Evolutionary conservation across 2,113 vertebrate species (phyloP).

Genomic region (Numida meleagris): DNA sequence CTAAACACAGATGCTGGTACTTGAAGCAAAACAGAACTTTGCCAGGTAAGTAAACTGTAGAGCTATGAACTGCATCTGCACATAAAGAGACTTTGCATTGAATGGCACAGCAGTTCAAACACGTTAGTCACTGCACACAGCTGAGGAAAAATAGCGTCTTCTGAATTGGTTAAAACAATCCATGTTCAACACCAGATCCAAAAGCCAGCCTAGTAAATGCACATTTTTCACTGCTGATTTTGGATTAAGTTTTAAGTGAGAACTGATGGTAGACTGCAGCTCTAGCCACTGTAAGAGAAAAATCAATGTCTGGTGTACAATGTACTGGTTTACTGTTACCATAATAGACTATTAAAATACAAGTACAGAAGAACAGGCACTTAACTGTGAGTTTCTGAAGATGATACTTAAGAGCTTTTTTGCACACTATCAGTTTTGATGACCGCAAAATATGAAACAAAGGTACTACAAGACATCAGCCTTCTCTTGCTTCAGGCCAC

Average conservation of each 20-base stretch:
- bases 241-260: conserved; percentile 21
- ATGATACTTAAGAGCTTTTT: background rate
- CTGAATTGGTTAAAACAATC: background rate
- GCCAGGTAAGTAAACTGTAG: background rate
- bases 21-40: background rate
- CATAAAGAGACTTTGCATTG: background rate
- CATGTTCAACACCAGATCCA: background rate
- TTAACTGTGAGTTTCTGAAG: background rate
- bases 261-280: background rate
- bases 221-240: conserved; percentile 5
- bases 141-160: background rate
- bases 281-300: background rate
- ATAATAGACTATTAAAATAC: background rate
- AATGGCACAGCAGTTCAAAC: background rate
- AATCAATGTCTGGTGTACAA: background rate
- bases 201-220: background rate
- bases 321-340: background rate
- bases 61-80: background rate
- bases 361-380: background rate
- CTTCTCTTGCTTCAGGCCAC: background rate
- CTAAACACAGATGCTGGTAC: background rate
- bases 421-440: background rate
- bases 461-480: background rate
- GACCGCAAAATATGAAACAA: background rate
- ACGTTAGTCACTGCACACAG: background rate